These are phyloP conservation scores for Papilio dardanus DNA, from an alignment of 1,140 invertebrate species.

Conservation along the genomic window DNA sequence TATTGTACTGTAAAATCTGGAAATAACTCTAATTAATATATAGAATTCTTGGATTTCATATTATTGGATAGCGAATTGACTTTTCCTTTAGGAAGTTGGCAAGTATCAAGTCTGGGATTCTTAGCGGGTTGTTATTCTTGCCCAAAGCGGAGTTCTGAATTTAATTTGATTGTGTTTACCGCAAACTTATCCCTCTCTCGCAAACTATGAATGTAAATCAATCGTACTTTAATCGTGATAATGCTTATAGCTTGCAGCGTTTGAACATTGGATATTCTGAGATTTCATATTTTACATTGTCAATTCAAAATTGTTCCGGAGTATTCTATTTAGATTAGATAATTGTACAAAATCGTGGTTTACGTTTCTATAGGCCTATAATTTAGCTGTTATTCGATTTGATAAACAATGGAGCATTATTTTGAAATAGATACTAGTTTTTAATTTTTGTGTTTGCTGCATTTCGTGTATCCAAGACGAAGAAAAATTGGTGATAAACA, in stretches of 20 bases:
- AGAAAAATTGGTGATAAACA: not conserved
- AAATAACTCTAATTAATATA: not conserved
- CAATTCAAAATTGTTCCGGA: not conserved
- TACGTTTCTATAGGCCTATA: not conserved
- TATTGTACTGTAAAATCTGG: not conserved
- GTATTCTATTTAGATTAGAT: not conserved
- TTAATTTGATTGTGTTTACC: conserved; percentile 33
- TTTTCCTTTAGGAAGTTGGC: conserved; percentile 21
- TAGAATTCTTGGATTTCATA: conserved; percentile 1
- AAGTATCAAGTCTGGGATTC: conserved; percentile 18
- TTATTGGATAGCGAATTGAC: conserved; percentile 29
- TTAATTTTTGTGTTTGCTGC: too few relatives aligned
- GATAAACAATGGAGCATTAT: not conserved
- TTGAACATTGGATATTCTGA: not conserved
- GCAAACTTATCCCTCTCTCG: conserved; percentile 4
- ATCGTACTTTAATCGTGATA: conserved; percentile 25
- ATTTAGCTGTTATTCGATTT: not conserved
- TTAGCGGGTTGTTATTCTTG: conserved; percentile 30
- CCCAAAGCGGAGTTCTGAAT: conserved; percentile 30
- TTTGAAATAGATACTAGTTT: too few relatives aligned
- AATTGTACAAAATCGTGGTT: not conserved
- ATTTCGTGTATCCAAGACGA: not conserved
- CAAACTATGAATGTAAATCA: conserved; percentile 28
- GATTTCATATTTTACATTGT: not conserved
- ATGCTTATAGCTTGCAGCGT: conserved; percentile 7